Evolutionary conservation across 2,113 vertebrate genomes (phyloP), one percentile per base, ranked within the genome.

Genomic region (Dipodomys merriami): DNA sequence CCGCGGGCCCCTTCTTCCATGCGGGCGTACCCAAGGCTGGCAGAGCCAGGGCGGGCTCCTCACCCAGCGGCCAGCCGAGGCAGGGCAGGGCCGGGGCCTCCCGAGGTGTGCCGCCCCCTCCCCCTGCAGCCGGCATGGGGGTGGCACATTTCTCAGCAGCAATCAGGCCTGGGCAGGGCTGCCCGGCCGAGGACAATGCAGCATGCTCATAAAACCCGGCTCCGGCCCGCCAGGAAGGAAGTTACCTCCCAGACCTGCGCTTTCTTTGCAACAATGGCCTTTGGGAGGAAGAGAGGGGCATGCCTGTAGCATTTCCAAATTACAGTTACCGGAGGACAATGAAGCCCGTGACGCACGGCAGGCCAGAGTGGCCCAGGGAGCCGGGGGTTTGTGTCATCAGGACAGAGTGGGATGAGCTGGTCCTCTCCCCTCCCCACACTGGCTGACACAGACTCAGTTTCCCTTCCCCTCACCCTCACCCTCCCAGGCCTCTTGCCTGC

Each of bases 191-290:
- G 92, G 60, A 94, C 69, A 87, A 77, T 44, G 29, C 22, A 33
- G 44, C 5, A 19, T 12, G 8, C 15, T 9, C 57, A 11, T 19
- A 53, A 87, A 76, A 68, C 57, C 88, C n/a, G 91, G 82, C 18
- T 89, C 69, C 94, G 86, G 19, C 94, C 95, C 94, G 85, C 0
- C 0, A 92, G 96, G 95, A 96, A 96, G 96, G 96, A 96, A 97
- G 72, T 67, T 57, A 83, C 79, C 92, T 94, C 87, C 67, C 76
- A 88, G 83, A 62, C 57, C 71, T 49, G 86, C 25, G 46, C 80
- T 88, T 67, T 82, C 82, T 39, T 83, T 20, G 74, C 76, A 27
- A 53, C 79, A 35, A 84, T 74, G 88, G 60, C 92, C 72, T 46
- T 44, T 4, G 46, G 74, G 8, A 73, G 83, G 73, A 57, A 82